Percentiles rank a stretch among this genome's conserved stretches.
phyloP scores from a whole-genome alignment of 2,888 invertebrate genomes.

The Scrobipalpa costella region DNA sequence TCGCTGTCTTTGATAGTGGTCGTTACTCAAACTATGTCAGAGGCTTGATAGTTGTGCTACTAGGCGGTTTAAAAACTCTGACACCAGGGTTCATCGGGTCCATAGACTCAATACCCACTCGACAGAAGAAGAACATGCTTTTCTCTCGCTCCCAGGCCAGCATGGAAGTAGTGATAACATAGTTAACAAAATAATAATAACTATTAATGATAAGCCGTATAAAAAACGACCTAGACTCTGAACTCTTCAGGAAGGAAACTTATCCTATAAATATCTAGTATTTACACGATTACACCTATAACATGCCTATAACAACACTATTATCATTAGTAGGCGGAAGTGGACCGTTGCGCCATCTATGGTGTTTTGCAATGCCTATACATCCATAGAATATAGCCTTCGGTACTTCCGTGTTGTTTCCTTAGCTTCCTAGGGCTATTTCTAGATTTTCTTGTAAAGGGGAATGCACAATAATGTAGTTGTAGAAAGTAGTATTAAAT shows the following conservation, averaged over 20 bases:
- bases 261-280: slow-evolving; percentile 3
- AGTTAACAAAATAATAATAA: too few relatives aligned
- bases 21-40: too few relatives aligned
- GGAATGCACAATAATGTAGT: neutral
- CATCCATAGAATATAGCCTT: slow-evolving; percentile 20
- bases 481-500: too few relatives aligned
- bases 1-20: too few relatives aligned
- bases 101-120: too few relatives aligned
- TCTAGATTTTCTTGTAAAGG: slow-evolving; percentile 9
- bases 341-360: slow-evolving; percentile 19
- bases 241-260: neutral
- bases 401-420: slow-evolving; percentile 24
- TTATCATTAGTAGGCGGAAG: slow-evolving; percentile 16
- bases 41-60: too few relatives aligned
- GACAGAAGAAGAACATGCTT: too few relatives aligned
- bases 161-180: too few relatives aligned
- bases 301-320: neutral
- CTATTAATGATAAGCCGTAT: too few relatives aligned
- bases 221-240: neutral
- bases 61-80: too few relatives aligned
- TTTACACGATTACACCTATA: neutral
- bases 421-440: slow-evolving; percentile 16
- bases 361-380: slow-evolving; percentile 27
- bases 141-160: too few relatives aligned
- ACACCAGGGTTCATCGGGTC: too few relatives aligned